A percentile compares a stretch with the other conserved stretches of the same genome.
These are phyloP conservation scores for Kradibia gibbosae DNA, from an alignment of 1,140 invertebrate genomes.

Conservation along the genomic window DNA sequence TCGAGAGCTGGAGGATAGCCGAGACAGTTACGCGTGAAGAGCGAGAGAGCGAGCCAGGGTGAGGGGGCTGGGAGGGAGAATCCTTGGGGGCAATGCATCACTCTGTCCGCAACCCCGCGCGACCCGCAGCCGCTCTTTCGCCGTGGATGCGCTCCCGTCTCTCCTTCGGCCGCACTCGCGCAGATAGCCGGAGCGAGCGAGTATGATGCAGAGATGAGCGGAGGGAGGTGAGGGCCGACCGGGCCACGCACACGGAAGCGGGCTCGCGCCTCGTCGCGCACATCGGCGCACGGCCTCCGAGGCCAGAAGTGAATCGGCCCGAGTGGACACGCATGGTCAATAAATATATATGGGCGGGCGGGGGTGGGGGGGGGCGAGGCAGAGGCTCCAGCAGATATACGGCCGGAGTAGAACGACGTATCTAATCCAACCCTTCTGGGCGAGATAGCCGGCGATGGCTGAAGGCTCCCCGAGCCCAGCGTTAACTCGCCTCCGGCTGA, in stretches of 20 bases:
- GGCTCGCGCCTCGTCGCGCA: conserved; percentile 50
- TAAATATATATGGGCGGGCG: conserved; percentile 58
- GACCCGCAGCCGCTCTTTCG: conserved; percentile 48
- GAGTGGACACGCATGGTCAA: conserved; percentile 65
- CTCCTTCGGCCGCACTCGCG: background rate
- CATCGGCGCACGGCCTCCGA: conserved; percentile 30
- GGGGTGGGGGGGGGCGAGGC: conserved; percentile 52
- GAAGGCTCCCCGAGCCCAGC: conserved; percentile 56
- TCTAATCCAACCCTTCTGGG: conserved; percentile 73
- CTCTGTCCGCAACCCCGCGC: conserved; percentile 71
- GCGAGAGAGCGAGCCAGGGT: conserved; percentile 65
- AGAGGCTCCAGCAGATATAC: conserved; percentile 67
- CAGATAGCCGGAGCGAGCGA: background rate
- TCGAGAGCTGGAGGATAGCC: background rate
- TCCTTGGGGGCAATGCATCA: conserved; percentile 72
- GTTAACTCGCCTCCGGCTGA: conserved; percentile 53
- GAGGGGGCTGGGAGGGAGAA: conserved; percentile 53
- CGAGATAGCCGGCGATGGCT: conserved; percentile 63
- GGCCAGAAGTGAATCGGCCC: conserved; percentile 49
- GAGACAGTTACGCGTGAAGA: conserved; percentile 9
- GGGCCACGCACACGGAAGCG: conserved; percentile 39
- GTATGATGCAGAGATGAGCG: too few species aligned
- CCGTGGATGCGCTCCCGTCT: background rate
- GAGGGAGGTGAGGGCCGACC: background rate
- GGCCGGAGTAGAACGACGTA: conserved; percentile 67